Percentiles rank a stretch among this genome's conserved stretches.
Conservation (phyloP, 2,888 invertebrate genomes). For the Dendrolimus houi region DNA sequence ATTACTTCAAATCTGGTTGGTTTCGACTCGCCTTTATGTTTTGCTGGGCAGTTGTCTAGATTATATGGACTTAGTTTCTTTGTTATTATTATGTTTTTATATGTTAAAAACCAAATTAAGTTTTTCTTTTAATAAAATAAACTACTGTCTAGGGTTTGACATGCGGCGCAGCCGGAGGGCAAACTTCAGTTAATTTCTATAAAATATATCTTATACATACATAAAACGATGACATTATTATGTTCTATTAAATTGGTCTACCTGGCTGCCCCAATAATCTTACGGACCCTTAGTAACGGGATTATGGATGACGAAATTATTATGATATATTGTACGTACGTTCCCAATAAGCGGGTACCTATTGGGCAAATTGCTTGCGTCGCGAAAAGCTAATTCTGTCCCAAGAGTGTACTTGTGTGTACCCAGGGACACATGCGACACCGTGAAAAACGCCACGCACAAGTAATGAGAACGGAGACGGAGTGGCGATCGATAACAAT, state of each 20-base stretch:
- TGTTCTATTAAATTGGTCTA: constrained; percentile 2
- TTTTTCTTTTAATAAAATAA: no score
- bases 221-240: neutral
- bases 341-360: constrained; percentile 11
- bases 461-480: no score
- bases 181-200: no score
- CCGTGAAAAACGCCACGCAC: neutral
- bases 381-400: constrained; percentile 28
- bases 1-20: no score
- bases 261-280: constrained; percentile 15
- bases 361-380: constrained; percentile 29
- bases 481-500: no score
- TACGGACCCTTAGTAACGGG: constrained; percentile 16
- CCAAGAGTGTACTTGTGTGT: constrained; percentile 21
- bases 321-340: constrained; percentile 21
- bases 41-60: no score
- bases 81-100: no score
- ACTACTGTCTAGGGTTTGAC: no score
- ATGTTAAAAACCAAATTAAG: no score
- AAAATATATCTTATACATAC: neutral
- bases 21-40: no score
- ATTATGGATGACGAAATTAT: constrained; percentile 20
- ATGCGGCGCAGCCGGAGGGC: no score
- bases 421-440: constrained; percentile 18
- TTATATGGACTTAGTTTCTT: no score